phyloP scores from a whole-genome alignment of 2,888 invertebrate species.

The Endotricha flammealis region DNA sequence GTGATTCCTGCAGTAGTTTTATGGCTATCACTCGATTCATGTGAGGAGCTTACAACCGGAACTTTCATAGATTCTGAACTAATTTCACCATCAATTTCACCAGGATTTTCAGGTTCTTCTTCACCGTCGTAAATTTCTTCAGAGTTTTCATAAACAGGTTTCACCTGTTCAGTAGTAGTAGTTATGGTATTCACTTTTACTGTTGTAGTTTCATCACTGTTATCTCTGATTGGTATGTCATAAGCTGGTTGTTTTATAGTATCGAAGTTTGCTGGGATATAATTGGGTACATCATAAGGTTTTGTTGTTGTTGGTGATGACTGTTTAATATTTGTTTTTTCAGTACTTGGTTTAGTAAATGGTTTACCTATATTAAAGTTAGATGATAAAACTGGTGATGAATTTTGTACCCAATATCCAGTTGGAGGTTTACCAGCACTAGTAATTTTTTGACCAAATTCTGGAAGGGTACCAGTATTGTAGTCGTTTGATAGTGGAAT shows the following conservation, averaged over 20 bases:
- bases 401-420: constrained; percentile 49
- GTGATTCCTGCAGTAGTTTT: constrained; percentile 40
- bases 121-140: constrained; percentile 69
- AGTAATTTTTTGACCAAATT: constrained; percentile 61
- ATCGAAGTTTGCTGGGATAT: constrained; percentile 54
- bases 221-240: constrained; percentile 67
- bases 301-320: constrained; percentile 40
- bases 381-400: constrained; percentile 28
- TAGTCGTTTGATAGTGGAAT: constrained; percentile 59
- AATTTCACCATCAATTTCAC: constrained; percentile 59
- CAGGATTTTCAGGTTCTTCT: constrained; percentile 43
- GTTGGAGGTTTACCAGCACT: constrained; percentile 61
- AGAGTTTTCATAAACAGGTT: constrained; percentile 61
- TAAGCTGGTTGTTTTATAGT: constrained; percentile 57
- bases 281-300: constrained; percentile 43
- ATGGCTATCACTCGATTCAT: constrained; percentile 31
- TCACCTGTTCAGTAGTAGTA: constrained; percentile 33
- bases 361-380: constrained; percentile 57
- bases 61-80: constrained; percentile 70
- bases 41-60: constrained; percentile 61
- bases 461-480: constrained; percentile 42
- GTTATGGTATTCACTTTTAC: constrained; percentile 21
- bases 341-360: constrained; percentile 47
- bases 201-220: constrained; percentile 57
- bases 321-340: constrained; percentile 28